These are phyloP conservation scores for Temnopleurus reevesii DNA, from an alignment of 53 echinoderm and acorn worm genomes.

Conservation along the genomic window DNA sequence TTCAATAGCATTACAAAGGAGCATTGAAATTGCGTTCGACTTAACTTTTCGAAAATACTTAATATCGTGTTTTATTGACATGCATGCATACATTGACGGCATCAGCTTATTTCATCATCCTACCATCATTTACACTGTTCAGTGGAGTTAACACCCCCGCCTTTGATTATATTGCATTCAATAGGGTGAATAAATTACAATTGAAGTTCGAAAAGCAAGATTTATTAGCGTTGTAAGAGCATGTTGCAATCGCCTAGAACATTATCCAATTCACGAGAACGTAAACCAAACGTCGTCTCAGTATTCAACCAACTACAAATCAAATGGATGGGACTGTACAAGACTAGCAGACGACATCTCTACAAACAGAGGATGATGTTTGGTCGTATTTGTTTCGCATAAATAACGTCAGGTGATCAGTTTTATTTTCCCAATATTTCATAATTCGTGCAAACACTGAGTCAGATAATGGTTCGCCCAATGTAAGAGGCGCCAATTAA, in stretches of 20 bases:
- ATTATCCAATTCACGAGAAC: constrained; percentile 20
- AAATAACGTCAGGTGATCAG: background rate
- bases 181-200: background rate
- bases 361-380: background rate
- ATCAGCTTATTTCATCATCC: too few species aligned
- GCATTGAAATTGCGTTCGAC: too few species aligned
- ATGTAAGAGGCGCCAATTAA: constrained; percentile 7
- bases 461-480: background rate
- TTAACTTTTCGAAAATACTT: too few species aligned
- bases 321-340: constrained; percentile 31
- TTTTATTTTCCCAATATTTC: background rate
- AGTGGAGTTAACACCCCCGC: too few species aligned
- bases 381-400: background rate
- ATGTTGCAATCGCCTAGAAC: background rate
- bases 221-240: constrained; percentile 19
- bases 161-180: background rate
- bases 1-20: too few species aligned
- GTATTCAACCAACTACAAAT: constrained; percentile 26
- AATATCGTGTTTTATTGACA: too few species aligned
- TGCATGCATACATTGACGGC: too few species aligned
- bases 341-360: background rate
- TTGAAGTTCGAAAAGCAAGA: background rate
- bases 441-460: background rate
- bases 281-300: constrained; percentile 31
- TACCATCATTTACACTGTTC: too few species aligned